phyloP scores from a whole-genome alignment of 2,888 invertebrate genomes.

The Branchellion lobata region DNA sequence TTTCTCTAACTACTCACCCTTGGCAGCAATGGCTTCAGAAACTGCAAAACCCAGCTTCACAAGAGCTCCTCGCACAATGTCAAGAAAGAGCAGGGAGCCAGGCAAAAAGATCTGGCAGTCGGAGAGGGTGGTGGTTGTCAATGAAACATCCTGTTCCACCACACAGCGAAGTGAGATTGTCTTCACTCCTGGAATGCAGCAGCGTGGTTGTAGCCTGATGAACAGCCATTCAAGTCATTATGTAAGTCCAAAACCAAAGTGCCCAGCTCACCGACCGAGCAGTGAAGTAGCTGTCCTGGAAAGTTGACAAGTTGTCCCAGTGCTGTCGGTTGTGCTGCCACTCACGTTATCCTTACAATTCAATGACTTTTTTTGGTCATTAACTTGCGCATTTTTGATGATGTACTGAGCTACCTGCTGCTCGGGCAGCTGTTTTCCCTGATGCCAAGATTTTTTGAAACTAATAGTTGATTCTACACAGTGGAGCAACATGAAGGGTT shows the following conservation, averaged over 20 bases:
- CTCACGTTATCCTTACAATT: too few species aligned
- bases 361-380: too few species aligned
- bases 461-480: background rate
- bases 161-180: slow-evolving; percentile 92
- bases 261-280: background rate
- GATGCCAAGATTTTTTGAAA: background rate
- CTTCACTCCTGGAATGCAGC: slow-evolving; percentile 64
- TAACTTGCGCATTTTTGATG: too few species aligned
- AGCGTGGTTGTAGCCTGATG: slow-evolving; percentile 55
- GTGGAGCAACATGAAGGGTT: background rate
- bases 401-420: background rate
- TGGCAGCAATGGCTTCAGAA: slow-evolving; percentile 62
- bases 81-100: slow-evolving; percentile 81
- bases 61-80: slow-evolving; percentile 86
- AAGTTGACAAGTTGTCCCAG: background rate
- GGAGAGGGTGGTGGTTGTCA: background rate
- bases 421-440: background rate
- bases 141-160: slow-evolving; percentile 70
- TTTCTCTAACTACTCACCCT: too few species aligned
- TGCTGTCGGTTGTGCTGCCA: background rate
- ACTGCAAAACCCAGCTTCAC: slow-evolving; percentile 82
- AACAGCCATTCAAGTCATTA: slow-evolving; percentile 71
- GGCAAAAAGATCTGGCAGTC: slow-evolving; percentile 76
- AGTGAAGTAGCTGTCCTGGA: background rate
- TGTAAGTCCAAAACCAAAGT: background rate